Evolutionary conservation across 2,113 vertebrate species (phyloP), one percentile per base, ranked within the genome.

Genomic region (Toxotes chatareus): DNA sequence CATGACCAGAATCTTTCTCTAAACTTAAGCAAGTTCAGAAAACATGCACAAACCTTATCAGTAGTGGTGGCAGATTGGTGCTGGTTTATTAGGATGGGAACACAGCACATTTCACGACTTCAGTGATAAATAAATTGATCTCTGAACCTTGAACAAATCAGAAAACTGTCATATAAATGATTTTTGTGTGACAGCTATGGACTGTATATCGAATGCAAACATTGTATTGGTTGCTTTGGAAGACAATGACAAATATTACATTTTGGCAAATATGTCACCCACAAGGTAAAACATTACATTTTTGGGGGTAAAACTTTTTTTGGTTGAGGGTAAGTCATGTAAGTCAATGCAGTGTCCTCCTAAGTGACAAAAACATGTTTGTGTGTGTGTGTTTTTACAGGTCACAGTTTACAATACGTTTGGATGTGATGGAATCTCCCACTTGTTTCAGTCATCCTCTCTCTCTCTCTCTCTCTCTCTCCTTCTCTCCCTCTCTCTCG

Each of bases 381-480:
- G 76, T 73, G 47, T 66, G 61, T 66, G 61, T 83, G 85, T 83
- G 86, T 77, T 32, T 70, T 84, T 67, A 80, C 42, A 61, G 78
- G 91, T 93, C 88, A 87, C 82, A 77, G 80, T 91, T 92, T 91
- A 86, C 84, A 89, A 88, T 88, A 76, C 70, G 63, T 85, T 91
- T 90, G 88, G 80, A 86, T 93, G 94, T 95, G 94, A 94, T 92
- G 94, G 95, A 95, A 96, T 96, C 94, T 94, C 93, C 91, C 91
- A 91, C 90, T 93, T 92, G 91, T 93, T 94, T 89, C 91, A 92
- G 85, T 87, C 89, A 88, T 89, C 84, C 91, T 79, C 74, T 69
- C 87, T 49, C 79, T 80, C 75, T 49, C 40, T 82, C 87, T 76
- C 83, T 81, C 69, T 80, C 80, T 71, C 13, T 47, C 71, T 38